Base-by-base conservation (phyloP, 2,113 vertebrate genomes). In the Prochilodus magdalenae region DNA sequence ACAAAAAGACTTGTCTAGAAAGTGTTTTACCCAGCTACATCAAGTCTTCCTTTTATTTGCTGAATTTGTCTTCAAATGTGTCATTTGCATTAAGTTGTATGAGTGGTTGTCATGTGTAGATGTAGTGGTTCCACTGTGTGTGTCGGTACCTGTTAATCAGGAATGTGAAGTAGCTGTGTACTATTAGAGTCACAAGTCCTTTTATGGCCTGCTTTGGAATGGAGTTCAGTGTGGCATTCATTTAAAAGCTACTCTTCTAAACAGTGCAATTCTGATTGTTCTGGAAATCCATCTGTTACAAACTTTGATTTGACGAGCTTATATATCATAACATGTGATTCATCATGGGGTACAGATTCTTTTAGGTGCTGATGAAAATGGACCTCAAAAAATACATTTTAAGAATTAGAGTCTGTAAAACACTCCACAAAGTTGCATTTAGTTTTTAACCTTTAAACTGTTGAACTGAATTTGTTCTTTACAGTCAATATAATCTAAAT, bases 31-130 rank as follows among this genome's bases (percentile, higher is more conserved):
- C 24, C 33, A 51, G n/a, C 24, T 36, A 62, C 53, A 22, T 57
- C 14, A 20, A 22, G 18, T 60, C n/a, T 51, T 47, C 44, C 72
- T 73, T 79, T 76, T 63, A 72, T 84, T 22, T 27, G 36, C 15
- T 44, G 22, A 18, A 75, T 74, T 66, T 65, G 53, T 59, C 76
- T 83, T 81, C 67, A 3, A 4, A 36, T 67, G 84, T 53, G 81
- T 80, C 65, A 2, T 24, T 11, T 60, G n/a, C 10, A 2, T 60
- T 26, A 2, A 11, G 10, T 22, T 22, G 26, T 60, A 10, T 60
- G 57, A 60, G 10, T 60, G 57, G 57, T n/a, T n/a, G 8, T 11
- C 57, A 60, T 0, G 24, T 60, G 57, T 8, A 57, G 20, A 11
- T 44, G 4, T 44, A 5, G 8, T 51, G 49, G 10, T 60, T 60